These are phyloP conservation scores for Orius laevigatus DNA, from an alignment of 1,140 invertebrate species.

Conservation along the genomic window DNA sequence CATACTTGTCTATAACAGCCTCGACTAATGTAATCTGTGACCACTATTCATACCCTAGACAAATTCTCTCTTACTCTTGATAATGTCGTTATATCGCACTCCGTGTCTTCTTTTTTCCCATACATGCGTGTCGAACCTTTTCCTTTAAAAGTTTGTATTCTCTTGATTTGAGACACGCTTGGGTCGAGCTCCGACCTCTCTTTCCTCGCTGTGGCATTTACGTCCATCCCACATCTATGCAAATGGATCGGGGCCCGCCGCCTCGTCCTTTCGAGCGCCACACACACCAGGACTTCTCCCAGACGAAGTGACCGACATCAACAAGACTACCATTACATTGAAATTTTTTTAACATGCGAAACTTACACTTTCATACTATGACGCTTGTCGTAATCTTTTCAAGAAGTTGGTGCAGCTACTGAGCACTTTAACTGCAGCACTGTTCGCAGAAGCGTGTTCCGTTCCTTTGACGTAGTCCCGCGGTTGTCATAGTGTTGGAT, in stretches of 20 bases:
- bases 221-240: constrained; percentile 89
- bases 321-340: constrained; percentile 18
- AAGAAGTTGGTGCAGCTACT: constrained; percentile 90
- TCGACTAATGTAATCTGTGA: too few species aligned
- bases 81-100: too few species aligned
- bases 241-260: constrained; percentile 83
- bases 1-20: too few species aligned
- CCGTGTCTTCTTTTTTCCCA: too few species aligned
- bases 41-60: too few species aligned
- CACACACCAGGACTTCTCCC: constrained; percentile 87
- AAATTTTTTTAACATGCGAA: not conserved
- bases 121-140: too few species aligned
- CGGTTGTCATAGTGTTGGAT: constrained; percentile 95
- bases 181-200: constrained; percentile 90
- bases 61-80: too few species aligned
- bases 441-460: constrained; percentile 89
- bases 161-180: constrained; percentile 84
- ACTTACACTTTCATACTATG: constrained; percentile 79
- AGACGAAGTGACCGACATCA: constrained; percentile 76
- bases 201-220: constrained; percentile 87
- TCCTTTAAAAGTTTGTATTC: constrained; percentile 93
- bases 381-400: constrained; percentile 97
- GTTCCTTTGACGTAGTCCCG: constrained; percentile 88
- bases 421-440: constrained; percentile 96
- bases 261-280: constrained; percentile 98